Conservation (phyloP, 2,888 invertebrate species). For the Apeira syringaria region DNA sequence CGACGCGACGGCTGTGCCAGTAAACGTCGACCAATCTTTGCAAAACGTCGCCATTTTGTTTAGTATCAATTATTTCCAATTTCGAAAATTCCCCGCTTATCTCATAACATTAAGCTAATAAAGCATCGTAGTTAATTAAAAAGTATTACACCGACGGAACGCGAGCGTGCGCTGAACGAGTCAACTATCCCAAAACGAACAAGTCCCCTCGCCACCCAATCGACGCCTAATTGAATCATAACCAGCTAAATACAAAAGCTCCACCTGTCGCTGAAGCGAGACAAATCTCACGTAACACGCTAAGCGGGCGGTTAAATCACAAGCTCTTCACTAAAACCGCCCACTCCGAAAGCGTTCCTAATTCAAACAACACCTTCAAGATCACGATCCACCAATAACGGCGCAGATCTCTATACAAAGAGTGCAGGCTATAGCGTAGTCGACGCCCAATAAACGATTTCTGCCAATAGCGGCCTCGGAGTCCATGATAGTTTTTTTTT, state of each 20-base stretch:
- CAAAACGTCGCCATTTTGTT: constrained; percentile 46
- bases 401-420: constrained; percentile 55
- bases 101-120: constrained; percentile 78
- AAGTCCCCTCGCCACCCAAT: constrained; percentile 58
- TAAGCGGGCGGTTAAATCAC: constrained; percentile 72
- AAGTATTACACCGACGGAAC: constrained; percentile 58
- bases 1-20: neutral
- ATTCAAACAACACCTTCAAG: constrained; percentile 69
- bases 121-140: constrained; percentile 83
- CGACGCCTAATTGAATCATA: constrained; percentile 74
- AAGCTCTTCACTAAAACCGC: constrained; percentile 64
- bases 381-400: constrained; percentile 55
- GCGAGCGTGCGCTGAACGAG: constrained; percentile 47
- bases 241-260: constrained; percentile 64
- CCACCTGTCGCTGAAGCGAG: constrained; percentile 43
- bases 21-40: constrained; percentile 12
- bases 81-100: constrained; percentile 55
- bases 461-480: constrained; percentile 61
- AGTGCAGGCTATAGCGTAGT: constrained; percentile 49
- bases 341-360: constrained; percentile 71
- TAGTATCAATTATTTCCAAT: constrained; percentile 53
- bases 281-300: constrained; percentile 59
- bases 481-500: constrained; percentile 72
- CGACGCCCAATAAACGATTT: constrained; percentile 52
- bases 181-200: constrained; percentile 58